Base-by-base conservation (phyloP, 2,113 vertebrate genomes). In the Eublepharis macularius region DNA sequence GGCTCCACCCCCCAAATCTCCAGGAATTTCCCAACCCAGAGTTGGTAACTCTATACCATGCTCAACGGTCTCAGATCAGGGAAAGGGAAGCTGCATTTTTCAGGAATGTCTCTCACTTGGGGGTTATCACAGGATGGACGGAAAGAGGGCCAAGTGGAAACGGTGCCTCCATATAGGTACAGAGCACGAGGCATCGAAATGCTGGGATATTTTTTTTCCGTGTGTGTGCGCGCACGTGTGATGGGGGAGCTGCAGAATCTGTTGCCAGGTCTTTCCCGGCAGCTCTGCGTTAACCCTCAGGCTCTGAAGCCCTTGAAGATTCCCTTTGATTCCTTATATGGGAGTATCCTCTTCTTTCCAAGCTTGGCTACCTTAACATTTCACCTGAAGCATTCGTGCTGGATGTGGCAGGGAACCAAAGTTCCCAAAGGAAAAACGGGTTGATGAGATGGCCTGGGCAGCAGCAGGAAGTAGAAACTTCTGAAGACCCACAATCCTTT, bases 341-440 rank as follows among this genome's bases (percentile, higher is more conserved):
- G 65, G 84, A 51, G 65, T n/a, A 76, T 13, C 2, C 11, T 11
- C 14, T 39, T 21, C 12, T 43, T 29, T 80, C 47, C 12, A 21
- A 60, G 29, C 32, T 69, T 60, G 76, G 13, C 29, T 72, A 26
- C 1, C 12, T 14, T 36, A 17, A 43, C 16, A 24, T 73, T 60
- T 49, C 81, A 82, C 69, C 81, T 82, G 81, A 82, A 73, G 81
- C 32, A 34, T 34, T 54, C 36, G 60, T 51, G 51, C 36, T 63
- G n/a, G n/a, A n/a, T n/a, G 16, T 36, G 34, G 45, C 51, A 21
- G 70, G 21, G 51, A 11, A n/a, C 21, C 4, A 9, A n/a, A n/a
- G 21, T 9, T 29, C 12, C 13, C 17, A 24, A n/a, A 7, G 2
- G 17, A 14, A 32, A 82, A 63, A 73, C 29, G 51, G 34, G 43